phyloP scores from a whole-genome alignment of 1,140 invertebrate genomes.

The Platorchestia sp. region DNA sequence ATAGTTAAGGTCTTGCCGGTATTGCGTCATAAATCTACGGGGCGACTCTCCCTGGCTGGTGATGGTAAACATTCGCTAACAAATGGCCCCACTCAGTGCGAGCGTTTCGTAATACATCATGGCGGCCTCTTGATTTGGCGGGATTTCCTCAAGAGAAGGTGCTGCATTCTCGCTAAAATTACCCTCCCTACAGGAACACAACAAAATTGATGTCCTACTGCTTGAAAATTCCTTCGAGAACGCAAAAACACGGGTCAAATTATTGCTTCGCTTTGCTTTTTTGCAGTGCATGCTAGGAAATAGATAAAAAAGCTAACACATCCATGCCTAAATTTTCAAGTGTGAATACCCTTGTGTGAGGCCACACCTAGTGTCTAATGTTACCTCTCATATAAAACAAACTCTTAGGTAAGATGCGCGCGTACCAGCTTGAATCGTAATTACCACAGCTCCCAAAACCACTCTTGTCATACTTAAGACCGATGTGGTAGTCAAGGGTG shows the following conservation, averaged over 20 bases:
- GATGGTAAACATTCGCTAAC: conserved; percentile 47
- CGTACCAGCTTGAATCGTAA: too few relatives aligned
- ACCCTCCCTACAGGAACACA: background rate
- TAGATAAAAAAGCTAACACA: too few relatives aligned
- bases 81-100: conserved; percentile 16
- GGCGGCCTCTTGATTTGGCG: conserved; percentile 10
- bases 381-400: too few relatives aligned
- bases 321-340: too few relatives aligned
- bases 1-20: conserved; percentile 27
- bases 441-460: too few relatives aligned
- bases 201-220: background rate
- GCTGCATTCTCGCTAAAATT: background rate
- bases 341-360: too few relatives aligned
- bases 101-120: conserved; percentile 12
- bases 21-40: conserved; percentile 52
- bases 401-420: too few relatives aligned
- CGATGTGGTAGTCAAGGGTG: too few relatives aligned
- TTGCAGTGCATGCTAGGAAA: background rate
- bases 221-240: background rate
- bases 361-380: too few relatives aligned
- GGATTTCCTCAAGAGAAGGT: conserved; percentile 20
- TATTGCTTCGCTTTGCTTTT: background rate
- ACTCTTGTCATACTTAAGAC: too few relatives aligned
- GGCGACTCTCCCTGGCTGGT: conserved; percentile 12
- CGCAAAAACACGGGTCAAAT: background rate